Base-by-base conservation (phyloP, 2,888 invertebrate species). In the Phrixothrix hirtus region DNA sequence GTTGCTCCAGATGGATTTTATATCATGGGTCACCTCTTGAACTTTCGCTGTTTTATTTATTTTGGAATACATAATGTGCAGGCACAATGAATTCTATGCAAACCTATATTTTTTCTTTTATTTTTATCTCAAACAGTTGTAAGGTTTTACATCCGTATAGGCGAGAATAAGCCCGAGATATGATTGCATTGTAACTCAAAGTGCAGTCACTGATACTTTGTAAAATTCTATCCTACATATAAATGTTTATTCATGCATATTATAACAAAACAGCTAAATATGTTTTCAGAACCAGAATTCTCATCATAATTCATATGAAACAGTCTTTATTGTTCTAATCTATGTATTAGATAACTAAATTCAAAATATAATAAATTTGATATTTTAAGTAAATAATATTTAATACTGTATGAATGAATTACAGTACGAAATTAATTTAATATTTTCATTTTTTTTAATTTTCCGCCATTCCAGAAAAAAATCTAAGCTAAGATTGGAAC, bases 1-100 rank as follows among this genome's bases (percentile, higher is more conserved):
- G 44, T 52, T 46, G 57, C 53, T 21, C 49, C 42, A 57, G 55
- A 59, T 57, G 51, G 55, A 55, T 57, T 57, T 59, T 55, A 48
- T 57, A 57, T 59, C 55, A 48, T 36, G 45, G 42, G 51, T 44
- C 49, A 45, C 37, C 53, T 54, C 44, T 55, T 43, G 41, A 55
- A 47, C 39, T 44, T 34, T 10, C n/a, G 15, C 25, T 48, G 29
- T 34, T 42, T 44, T 45, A 51, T 54, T 54, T 54, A 21, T 44
- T 35, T 36, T 27, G 13, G 41, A 48, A 48, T 41, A 27, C 31
- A 47, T 36, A 37, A 37, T 27, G 25, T 37, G 29, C 31, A 50
- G 44, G 34, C 36, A 50, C 32, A 50, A 47, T 47, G 39, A 29
- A 31, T 37, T 37, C 15, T 25, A 49, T 49, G 49, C 49, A 49